Percentiles rank a stretch among this genome's conserved stretches.
These are phyloP conservation scores for Lycaon pictus DNA, from an alignment of 2,113 vertebrate species.

Conservation along the genomic window DNA sequence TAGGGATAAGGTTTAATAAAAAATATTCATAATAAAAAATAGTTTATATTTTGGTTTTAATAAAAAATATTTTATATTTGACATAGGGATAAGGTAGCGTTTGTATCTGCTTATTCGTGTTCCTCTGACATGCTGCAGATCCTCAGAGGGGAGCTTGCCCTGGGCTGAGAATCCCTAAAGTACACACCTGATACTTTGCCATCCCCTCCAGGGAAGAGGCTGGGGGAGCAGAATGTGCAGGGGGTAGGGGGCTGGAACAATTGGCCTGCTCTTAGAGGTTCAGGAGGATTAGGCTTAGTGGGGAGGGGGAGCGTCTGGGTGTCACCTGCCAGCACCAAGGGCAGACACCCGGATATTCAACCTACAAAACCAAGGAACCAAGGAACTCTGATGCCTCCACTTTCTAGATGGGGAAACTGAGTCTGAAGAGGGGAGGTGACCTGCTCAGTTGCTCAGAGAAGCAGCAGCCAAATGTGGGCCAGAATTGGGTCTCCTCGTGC, in stretches of 20 bases:
- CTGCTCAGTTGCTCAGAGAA: background rate
- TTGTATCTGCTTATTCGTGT: background rate
- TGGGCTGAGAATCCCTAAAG: background rate
- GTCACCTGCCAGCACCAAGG: background rate
- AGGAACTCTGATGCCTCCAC: background rate
- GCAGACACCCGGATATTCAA: background rate
- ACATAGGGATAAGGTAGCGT: background rate
- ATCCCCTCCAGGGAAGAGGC: background rate
- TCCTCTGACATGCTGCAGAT: background rate
- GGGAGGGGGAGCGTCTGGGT: background rate
- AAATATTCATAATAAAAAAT: too few relatives aligned
- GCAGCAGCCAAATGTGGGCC: background rate
- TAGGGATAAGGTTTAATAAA: background rate
- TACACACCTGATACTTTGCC: background rate
- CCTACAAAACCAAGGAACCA: background rate
- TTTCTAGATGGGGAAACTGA: background rate
- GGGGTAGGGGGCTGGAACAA: too few relatives aligned
- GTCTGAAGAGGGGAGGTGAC: background rate
- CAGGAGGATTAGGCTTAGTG: background rate
- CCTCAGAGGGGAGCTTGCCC: background rate
- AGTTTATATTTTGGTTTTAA: too few relatives aligned
- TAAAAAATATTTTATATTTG: background rate
- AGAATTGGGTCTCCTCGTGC: accelerated
- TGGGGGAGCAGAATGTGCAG: background rate
- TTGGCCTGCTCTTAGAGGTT: background rate